phyloP scores from a whole-genome alignment of 2,888 invertebrate genomes.

The Aphodius granarius region DNA sequence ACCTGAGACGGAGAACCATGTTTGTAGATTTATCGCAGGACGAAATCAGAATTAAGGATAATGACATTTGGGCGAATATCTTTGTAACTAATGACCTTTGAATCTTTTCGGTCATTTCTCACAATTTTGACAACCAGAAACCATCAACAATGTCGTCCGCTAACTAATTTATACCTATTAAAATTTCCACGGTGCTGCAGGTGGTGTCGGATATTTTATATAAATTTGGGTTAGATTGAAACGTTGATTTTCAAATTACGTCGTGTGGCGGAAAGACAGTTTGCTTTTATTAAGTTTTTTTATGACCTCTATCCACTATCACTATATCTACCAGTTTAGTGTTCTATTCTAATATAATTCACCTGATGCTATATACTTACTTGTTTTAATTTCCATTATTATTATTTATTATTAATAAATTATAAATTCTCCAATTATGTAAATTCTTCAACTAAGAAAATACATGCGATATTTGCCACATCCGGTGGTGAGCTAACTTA shows the following conservation, averaged over 20 bases:
- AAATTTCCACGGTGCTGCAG: not conserved
- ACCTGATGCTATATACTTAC: no score
- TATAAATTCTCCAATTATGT: no score
- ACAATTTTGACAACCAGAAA: not conserved
- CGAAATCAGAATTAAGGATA: not conserved
- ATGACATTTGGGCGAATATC: not conserved
- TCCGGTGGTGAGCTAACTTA: no score
- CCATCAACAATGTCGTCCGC: not conserved
- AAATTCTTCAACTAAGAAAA: no score
- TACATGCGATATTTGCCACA: no score
- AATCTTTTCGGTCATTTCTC: not conserved
- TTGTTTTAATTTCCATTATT: no score
- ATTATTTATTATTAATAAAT: no score
- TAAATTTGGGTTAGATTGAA: not conserved
- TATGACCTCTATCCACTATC: no score
- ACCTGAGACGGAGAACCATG: not conserved
- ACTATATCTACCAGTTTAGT: no score
- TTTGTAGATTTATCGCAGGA: not conserved
- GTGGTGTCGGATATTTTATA: not conserved
- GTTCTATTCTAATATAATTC: no score
- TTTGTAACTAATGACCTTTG: not conserved
- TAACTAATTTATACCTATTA: conserved; percentile 1
- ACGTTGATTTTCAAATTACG: not conserved
- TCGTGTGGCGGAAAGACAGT: no score
- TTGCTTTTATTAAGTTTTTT: no score